phyloP scores from a whole-genome alignment of 1,140 invertebrate genomes.

The Lepidurus packardi region DNA sequence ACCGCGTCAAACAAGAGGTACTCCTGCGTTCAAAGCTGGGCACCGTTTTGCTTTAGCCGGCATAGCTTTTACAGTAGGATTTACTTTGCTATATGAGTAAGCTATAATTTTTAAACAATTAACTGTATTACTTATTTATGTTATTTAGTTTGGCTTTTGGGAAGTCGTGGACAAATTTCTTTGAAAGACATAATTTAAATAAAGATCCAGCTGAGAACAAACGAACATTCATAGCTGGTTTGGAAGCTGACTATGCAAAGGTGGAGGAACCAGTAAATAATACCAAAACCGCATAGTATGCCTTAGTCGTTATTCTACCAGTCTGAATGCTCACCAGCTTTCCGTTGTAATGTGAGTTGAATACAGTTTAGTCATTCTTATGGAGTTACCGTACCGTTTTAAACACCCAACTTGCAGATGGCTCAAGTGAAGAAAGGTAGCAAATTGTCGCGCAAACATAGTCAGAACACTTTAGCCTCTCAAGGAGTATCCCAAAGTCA shows the following conservation, averaged over 20 bases:
- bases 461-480: not conserved
- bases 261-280: not conserved
- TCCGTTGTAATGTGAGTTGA: not conserved
- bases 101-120: not conserved
- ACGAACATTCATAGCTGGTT: not conserved
- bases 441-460: not conserved
- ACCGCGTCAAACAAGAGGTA: conserved; percentile 6
- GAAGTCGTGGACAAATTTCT: not conserved
- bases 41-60: not conserved
- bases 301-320: not conserved
- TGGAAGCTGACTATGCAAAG: not conserved
- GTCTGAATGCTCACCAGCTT: not conserved
- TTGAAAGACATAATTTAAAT: not conserved
- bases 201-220: not conserved
- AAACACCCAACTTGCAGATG: not conserved
- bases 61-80: not conserved
- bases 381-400: not conserved
- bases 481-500: not conserved
- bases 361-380: not conserved
- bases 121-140: not conserved
- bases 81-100: not conserved
- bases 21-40: not conserved
- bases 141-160: not conserved
- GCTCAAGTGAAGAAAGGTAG: not conserved
- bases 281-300: not conserved